These are phyloP conservation scores for Pipistrellus nathusii DNA, from an alignment of 2,797 vertebrate genomes.

Conservation along the genomic window DNA sequence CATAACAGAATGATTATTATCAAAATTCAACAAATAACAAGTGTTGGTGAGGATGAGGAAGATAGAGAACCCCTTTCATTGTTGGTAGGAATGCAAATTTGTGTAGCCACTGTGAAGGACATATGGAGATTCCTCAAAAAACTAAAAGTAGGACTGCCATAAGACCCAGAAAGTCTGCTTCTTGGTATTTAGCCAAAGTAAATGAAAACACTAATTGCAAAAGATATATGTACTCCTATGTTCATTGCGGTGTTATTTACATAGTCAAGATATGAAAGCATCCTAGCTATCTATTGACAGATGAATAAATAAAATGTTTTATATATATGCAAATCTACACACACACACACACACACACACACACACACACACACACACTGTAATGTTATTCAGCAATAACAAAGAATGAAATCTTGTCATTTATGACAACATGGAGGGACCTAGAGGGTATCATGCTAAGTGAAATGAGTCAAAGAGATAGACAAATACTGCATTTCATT, in stretches of 20 bases:
- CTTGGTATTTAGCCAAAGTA: neutral
- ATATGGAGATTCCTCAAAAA: neutral
- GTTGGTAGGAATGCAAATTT: neutral
- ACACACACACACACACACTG: neutral
- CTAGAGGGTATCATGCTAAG: neutral
- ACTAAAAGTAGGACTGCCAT: neutral
- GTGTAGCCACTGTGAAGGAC: neutral
- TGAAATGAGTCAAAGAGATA: neutral
- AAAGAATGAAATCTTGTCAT: neutral
- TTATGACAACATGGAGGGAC: neutral
- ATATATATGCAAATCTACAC: neutral
- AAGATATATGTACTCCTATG: neutral
- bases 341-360: neutral
- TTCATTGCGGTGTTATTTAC: neutral
- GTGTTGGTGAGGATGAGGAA: neutral
- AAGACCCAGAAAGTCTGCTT: neutral
- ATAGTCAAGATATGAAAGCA: neutral
- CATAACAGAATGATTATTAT: neutral
- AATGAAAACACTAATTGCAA: neutral
- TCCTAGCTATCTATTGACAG: neutral
- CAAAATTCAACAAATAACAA: neutral
- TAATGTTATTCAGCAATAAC: neutral
- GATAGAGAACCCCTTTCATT: neutral
- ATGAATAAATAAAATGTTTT: neutral
- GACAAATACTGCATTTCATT: neutral